Conservation (phyloP, 2,797 vertebrate genomes). For the Danio jaintianensis region DNA sequence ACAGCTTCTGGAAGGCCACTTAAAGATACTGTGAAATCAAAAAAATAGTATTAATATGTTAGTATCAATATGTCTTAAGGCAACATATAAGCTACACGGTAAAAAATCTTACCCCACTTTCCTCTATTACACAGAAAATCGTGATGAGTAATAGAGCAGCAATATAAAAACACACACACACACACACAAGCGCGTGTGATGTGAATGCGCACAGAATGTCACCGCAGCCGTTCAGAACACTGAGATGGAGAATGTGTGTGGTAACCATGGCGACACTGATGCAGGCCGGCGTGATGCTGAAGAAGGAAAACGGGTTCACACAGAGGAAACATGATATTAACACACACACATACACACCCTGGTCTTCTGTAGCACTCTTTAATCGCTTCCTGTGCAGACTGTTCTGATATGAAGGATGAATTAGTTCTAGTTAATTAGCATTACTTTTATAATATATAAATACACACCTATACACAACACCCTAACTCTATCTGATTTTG, state of each 20-base stretch:
- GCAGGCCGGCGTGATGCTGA: constrained; percentile 54
- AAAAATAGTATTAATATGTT: too few species aligned
- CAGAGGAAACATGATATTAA: constrained; percentile 22
- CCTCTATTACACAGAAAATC: background rate
- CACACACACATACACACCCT: background rate
- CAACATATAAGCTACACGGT: too few species aligned
- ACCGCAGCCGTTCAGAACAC: constrained; percentile 44
- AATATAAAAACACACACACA: background rate
- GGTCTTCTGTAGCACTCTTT: background rate
- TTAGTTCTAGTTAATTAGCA: background rate
- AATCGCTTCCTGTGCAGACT: background rate
- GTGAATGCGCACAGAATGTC: background rate
- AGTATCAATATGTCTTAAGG: too few species aligned
- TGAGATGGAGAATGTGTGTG: constrained; percentile 22
- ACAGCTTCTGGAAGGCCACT: too few species aligned
- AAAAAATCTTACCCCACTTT: too few species aligned
- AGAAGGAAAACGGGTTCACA: constrained; percentile 4
- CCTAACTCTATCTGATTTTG: too few species aligned
- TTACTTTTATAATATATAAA: too few species aligned
- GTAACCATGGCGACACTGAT: constrained; percentile 62
- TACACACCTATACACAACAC: too few species aligned
- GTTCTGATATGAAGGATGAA: background rate
- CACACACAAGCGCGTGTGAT: background rate
- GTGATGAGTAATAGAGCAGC: background rate
- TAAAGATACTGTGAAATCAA: too few species aligned